phyloP scores from a whole-genome alignment of 2,113 vertebrate species.

The Girardinichthys multiradiatus region DNA sequence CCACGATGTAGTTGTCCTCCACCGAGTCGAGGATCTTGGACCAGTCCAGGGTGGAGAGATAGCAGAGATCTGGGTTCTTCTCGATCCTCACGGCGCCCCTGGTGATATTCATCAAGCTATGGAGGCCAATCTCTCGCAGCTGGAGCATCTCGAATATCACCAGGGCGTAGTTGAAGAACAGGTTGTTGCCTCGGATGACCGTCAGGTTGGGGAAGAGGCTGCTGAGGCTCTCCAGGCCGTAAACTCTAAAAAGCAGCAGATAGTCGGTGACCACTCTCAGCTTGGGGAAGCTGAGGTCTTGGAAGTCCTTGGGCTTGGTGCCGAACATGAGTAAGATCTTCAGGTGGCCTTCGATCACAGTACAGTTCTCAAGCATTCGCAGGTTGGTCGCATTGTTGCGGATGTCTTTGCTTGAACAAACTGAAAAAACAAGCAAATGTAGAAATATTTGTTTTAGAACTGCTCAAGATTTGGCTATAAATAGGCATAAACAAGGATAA shows the following conservation, averaged over 20 bases:
- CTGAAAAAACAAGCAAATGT: conserved; percentile 63
- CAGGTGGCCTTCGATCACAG: conserved; percentile 93
- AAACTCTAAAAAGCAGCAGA: conserved; percentile 92
- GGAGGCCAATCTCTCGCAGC: conserved; percentile 92
- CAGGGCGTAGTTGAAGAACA: conserved; percentile 97
- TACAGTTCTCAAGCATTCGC: conserved; percentile 89
- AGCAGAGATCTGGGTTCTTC: conserved; percentile 96
- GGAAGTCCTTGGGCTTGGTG: conserved; percentile 91
- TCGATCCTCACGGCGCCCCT: conserved; percentile 93
- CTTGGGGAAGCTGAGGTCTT: conserved; percentile 90
- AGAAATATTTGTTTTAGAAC: conserved; percentile 5
- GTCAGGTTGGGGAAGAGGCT: conserved; percentile 98
- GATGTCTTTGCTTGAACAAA: conserved; percentile 94
- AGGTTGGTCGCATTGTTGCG: conserved; percentile 91
- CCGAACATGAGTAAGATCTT: conserved; percentile 96
- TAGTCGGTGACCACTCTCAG: conserved; percentile 94
- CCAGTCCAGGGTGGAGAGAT: conserved; percentile 97
- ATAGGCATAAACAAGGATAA: neutral
- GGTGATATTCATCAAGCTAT: conserved; percentile 94
- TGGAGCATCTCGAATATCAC: conserved; percentile 98
- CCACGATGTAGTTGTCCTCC: conserved; percentile 93
- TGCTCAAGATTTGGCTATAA: neutral
- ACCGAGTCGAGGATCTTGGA: conserved; percentile 92
- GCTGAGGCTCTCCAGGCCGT: conserved; percentile 90
- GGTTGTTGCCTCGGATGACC: conserved; percentile 90